Evolutionary conservation across 1,140 invertebrate genomes (phyloP), one percentile per base, ranked within the genome.

Genomic region (Lasaia peninsularis): DNA sequence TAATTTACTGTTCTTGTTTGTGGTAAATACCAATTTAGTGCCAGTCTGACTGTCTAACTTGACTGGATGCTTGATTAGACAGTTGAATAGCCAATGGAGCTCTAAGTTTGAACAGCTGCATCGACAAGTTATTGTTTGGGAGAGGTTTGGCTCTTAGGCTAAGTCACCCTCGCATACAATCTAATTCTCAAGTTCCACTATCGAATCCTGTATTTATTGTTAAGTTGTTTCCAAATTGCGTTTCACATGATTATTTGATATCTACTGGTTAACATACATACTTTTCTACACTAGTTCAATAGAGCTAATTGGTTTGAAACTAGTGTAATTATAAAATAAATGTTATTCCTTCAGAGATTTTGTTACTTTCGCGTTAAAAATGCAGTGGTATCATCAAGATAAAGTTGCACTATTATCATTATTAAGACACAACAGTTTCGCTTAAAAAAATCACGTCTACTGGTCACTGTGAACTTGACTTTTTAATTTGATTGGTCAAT

Each of bases 1-100:
- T 82, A 81, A 80, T 81, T 84, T 83, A 77, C 65, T 68, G 67
- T 69, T 73, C 80, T 85, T 85, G 80, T 86, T 86, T 81, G 79
- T 62, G 81, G 78, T 77, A 83, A 83, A 85, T 78, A 83, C 63
- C 73, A 80, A 83, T 83, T 85, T 80, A 70, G 64, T 76, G 71
- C 71, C 79, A 75, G 78, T 78, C 63, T 59, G 67, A 66, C 72
- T 72, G 59, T 59, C 63, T 71, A 77, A 78, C 65, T 81, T 76
- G 64, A 63, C 54, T 62, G 44, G 62, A 50, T 64, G 71, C 66
- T 69, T 70, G 66, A 79, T 71, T 64, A 68, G 62, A 64, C 60
- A 49, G 58, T 67, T 74, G 71, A 80, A 80, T 76, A 68, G 75
- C 60, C 70, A 72, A 77, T 77, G 69, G 67, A 62, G 62, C 63